These are phyloP conservation scores for Xylota segnis DNA, from an alignment of 2,888 invertebrate species.

Conservation along the genomic window DNA sequence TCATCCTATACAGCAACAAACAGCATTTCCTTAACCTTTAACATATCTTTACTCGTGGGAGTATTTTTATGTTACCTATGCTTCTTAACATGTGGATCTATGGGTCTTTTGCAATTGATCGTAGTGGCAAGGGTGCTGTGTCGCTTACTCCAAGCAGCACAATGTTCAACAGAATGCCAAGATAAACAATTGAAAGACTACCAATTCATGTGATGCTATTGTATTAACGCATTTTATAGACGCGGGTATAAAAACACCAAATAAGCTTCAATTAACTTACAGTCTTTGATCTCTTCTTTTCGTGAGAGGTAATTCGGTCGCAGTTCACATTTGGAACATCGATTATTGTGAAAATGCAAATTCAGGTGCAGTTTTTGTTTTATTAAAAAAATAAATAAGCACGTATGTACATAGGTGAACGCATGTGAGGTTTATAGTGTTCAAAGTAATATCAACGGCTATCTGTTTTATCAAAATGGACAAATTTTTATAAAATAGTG, in stretches of 20 bases:
- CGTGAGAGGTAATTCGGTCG: constrained; percentile 42
- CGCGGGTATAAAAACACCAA: constrained; percentile 56
- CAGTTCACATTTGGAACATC: constrained; percentile 12
- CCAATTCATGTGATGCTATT: constrained; percentile 12
- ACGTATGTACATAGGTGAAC: neutral
- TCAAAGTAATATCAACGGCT: no score
- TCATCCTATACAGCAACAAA: neutral
- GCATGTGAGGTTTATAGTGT: neutral
- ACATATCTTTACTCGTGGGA: constrained; percentile 51
- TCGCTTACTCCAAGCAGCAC: neutral
- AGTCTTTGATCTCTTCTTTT: constrained; percentile 56
- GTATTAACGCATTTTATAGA: constrained; percentile 31
- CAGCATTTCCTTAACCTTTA: constrained; percentile 44
- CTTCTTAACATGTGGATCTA: constrained; percentile 23
- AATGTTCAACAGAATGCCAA: constrained; percentile 9
- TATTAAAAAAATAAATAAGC: neutral
- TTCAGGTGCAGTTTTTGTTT: constrained; percentile 46
- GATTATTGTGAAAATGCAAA: constrained; percentile 46
- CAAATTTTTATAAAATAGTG: no score
- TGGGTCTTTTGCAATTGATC: constrained; percentile 28
- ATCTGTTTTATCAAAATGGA: no score
- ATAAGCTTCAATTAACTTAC: constrained; percentile 40
- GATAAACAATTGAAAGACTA: constrained; percentile 26
- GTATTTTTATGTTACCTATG: constrained; percentile 27
- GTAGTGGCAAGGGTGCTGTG: neutral